Evolutionary conservation across 2,888 invertebrate genomes (phyloP), one percentile per base, ranked within the genome.

Genomic region (Drosophila helvetica): DNA sequence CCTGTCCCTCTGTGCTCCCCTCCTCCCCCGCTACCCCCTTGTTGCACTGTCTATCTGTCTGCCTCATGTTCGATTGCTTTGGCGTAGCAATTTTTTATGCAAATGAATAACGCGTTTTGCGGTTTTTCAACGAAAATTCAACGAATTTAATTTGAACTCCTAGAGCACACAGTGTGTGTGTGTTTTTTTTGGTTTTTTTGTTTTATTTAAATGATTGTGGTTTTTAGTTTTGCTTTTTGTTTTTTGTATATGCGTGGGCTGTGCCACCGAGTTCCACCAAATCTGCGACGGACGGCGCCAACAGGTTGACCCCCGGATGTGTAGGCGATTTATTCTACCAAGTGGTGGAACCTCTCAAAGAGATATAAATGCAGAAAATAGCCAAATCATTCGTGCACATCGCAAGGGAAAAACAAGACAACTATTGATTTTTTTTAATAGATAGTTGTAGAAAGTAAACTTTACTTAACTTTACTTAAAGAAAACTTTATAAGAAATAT

Each of bases 21-120:
- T 4, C 2, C 1, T 0, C 6, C 38, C 2, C 51, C 51, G n/a
- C n/a, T n/a, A n/a, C n/a, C 33, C 47, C 43, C 19, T 17, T 59
- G 38, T 33, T 50, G 46, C 43, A 59, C 67, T 63, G 64, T 71
- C 60, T 55, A n/a, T 51, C 19, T 17, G 63, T 25, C 66, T 62
- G 63, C 51, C 55, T 22, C 67, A 82, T 69, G 73, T 73, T 85
- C 75, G 79, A 65, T 78, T 60, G 70, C 72, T 58, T 51, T 57
- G 27, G 62, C 70, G 8, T 27, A 65, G 75, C 79, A 75, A 74
- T 86, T 78, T 86, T 77, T 83, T 88, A 89, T 88, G 86, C 84
- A 79, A 86, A 88, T 89, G 71, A 62, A 58, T 62, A 77, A 66
- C 74, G 69, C 54, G 63, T 54, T 82, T 84, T 80, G 76, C 73